Evolutionary conservation across 2,888 invertebrate species (phyloP).

Genomic region (Prosapia bicincta): DNA sequence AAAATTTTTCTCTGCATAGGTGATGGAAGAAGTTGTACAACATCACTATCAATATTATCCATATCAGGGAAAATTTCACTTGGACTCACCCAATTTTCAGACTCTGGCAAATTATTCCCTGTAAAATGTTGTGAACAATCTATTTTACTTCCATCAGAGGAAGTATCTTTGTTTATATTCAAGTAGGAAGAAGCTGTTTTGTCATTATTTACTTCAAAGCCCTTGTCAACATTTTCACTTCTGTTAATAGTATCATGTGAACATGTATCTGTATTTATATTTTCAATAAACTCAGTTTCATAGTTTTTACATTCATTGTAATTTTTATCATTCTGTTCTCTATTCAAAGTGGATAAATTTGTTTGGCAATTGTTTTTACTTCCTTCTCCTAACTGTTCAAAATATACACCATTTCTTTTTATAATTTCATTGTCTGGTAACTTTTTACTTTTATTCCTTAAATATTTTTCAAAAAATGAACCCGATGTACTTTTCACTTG

Average conservation of each 20-base stretch:
- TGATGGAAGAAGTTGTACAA: constrained; percentile 46
- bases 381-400: neutral
- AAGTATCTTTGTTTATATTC: neutral
- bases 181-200: neutral
- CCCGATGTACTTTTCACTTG: neutral
- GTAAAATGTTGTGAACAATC: neutral
- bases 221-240: neutral
- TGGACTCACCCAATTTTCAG: constrained; percentile 38
- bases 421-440: neutral
- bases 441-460: constrained; percentile 38
- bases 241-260: neutral
- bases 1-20: constrained; percentile 44
- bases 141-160: neutral
- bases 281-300: neutral
- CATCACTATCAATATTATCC: constrained; percentile 45
- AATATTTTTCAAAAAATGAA: constrained; percentile 42
- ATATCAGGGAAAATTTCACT: constrained; percentile 50
- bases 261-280: constrained; percentile 5
- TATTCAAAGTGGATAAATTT: neutral
- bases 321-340: neutral
- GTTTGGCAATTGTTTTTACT: neutral
- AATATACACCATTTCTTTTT: neutral
- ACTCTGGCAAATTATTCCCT: neutral
- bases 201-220: neutral
- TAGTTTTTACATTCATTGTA: neutral